Conservation (phyloP, 2,888 invertebrate genomes). For the Clusia tigrina region DNA sequence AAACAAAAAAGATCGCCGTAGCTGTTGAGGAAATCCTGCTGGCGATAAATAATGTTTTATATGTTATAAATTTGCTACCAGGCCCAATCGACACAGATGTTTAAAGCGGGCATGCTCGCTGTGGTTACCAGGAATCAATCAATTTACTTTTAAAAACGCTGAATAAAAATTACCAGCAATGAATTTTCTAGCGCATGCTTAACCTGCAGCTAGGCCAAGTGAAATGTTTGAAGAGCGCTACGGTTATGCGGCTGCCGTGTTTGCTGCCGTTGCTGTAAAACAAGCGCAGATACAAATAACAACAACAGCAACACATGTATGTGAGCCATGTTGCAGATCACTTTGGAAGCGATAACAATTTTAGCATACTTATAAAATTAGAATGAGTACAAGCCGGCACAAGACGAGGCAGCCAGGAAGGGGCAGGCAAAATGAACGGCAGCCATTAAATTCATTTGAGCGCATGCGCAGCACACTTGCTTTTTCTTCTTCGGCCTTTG, state of each 20-base stretch:
- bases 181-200: constrained; percentile 14
- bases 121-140: constrained; percentile 15
- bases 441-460: constrained; percentile 2
- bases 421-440: background rate
- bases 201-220: constrained; percentile 7
- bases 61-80: background rate
- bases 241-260: background rate
- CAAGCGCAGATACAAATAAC: constrained; percentile 13
- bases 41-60: too few relatives aligned
- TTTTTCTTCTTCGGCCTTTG: too few relatives aligned
- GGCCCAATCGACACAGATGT: background rate
- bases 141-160: constrained; percentile 1
- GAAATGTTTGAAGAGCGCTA: background rate
- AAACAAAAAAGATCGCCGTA: background rate
- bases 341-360: constrained; percentile 25
- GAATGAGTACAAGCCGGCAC: background rate
- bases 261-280: background rate
- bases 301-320: background rate
- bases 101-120: background rate
- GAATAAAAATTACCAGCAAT: constrained; percentile 4
- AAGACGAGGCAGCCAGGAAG: background rate
- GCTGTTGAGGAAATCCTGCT: too few relatives aligned
- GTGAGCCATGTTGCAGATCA: constrained; percentile 20
- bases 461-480: constrained; percentile 10
- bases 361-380: background rate